phyloP scores from a whole-genome alignment of 1,140 invertebrate genomes.

The Tetragonula clypearis region DNA sequence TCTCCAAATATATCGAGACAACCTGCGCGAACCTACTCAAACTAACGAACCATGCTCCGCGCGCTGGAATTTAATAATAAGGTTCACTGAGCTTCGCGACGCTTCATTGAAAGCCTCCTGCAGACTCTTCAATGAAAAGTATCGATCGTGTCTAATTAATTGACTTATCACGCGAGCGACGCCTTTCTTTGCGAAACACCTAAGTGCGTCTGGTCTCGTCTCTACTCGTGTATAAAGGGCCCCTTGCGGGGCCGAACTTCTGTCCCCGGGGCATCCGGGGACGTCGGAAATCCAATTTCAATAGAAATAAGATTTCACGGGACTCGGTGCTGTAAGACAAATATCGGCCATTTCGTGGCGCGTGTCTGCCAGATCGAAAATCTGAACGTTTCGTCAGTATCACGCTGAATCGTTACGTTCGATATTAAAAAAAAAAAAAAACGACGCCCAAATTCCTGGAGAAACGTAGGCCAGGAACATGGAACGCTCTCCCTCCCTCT shows the following conservation, averaged over 20 bases:
- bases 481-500: neutral
- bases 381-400: neutral
- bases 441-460: neutral
- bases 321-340: conserved; percentile 28
- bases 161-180: neutral
- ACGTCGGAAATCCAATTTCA: conserved; percentile 55
- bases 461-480: neutral
- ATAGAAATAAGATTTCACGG: conserved; percentile 54
- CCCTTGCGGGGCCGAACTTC: neutral
- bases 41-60: neutral
- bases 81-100: neutral
- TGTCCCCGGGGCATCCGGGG: conserved; percentile 23
- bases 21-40: neutral
- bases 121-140: neutral
- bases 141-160: neutral
- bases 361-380: conserved; percentile 13
- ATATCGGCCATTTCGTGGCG: conserved; percentile 37
- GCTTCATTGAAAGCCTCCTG: neutral
- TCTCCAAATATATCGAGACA: neutral
- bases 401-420: neutral
- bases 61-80: neutral
- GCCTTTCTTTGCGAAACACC: conserved; percentile 23
- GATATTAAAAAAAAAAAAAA: neutral
- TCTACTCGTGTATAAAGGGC: conserved; percentile 22
- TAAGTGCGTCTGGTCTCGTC: conserved; percentile 27